phyloP scores from a whole-genome alignment of 2,888 invertebrate genomes.

The Drosophila subsilvestris region DNA sequence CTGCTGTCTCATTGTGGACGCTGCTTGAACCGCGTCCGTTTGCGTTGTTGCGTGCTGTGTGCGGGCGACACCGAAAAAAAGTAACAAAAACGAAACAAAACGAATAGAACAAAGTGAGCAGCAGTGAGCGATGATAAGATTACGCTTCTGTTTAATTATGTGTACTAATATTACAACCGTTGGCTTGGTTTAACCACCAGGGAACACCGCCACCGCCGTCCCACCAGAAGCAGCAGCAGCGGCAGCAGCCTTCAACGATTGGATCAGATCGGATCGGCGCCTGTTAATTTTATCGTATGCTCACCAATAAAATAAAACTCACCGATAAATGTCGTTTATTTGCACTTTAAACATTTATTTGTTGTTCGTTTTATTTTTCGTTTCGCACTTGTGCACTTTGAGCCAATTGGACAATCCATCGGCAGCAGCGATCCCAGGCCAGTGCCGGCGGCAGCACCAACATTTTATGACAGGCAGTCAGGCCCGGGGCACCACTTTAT shows the following conservation, averaged over 20 bases:
- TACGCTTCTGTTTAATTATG: constrained; percentile 38
- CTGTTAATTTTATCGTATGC: constrained; percentile 31
- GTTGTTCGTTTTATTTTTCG: not conserved
- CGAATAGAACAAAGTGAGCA: not conserved
- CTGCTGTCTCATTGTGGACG: not conserved
- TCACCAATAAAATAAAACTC: constrained; percentile 40
- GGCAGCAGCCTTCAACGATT: not conserved
- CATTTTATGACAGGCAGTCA: not conserved
- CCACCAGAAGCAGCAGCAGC: not conserved
- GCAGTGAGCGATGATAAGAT: constrained; percentile 38
- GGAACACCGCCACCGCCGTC: not conserved
- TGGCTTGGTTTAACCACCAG: constrained; percentile 1
- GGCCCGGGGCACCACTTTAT: not conserved
- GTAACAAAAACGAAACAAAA: not conserved
- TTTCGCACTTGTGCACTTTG: constrained; percentile 28
- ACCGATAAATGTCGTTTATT: constrained; percentile 44
- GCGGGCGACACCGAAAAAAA: not conserved
- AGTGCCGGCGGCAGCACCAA: not conserved
- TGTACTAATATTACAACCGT: constrained; percentile 37
- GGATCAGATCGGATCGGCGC: constrained; percentile 5
- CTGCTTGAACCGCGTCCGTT: not conserved
- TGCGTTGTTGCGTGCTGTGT: constrained; percentile 9
- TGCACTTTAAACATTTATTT: constrained; percentile 48
- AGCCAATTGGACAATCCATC: constrained; percentile 34
- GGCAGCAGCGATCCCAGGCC: not conserved